Evolutionary conservation across 2,113 vertebrate genomes (phyloP).

Genomic region (Tricholaema leucomelas): DNA sequence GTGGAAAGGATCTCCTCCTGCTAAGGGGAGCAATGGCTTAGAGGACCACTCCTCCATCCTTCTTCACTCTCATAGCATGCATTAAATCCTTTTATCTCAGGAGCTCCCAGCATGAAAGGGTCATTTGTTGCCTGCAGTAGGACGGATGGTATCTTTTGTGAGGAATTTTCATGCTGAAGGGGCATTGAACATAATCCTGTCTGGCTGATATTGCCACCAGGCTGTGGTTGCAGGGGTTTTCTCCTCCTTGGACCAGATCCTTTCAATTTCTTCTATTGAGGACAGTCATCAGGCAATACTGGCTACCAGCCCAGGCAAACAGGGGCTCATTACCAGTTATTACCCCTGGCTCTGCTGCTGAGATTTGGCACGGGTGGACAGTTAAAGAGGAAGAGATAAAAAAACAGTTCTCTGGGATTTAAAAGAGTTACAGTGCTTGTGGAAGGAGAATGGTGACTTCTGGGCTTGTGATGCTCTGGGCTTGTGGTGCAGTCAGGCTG

Average conservation of each 20-base stretch:
- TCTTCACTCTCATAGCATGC: background rate
- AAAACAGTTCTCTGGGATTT: background rate
- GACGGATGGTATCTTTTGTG: conserved; percentile 14
- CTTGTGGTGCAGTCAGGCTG: background rate
- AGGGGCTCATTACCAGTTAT: background rate
- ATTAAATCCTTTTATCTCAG: background rate
- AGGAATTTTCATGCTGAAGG: conserved; percentile 5
- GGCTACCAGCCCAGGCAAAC: conserved; percentile 23
- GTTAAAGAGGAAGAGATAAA: background rate
- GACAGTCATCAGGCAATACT: background rate
- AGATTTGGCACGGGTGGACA: background rate
- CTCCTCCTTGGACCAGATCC: background rate
- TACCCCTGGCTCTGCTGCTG: background rate
- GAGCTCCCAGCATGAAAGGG: background rate
- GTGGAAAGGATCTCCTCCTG: background rate
- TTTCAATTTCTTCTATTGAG: background rate
- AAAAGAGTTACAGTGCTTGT: accelerated
- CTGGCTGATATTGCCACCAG: background rate
- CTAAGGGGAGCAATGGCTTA: background rate
- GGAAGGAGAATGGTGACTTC: background rate
- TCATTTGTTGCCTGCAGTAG: background rate
- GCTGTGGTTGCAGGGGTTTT: background rate
- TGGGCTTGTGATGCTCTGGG: background rate
- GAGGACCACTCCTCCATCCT: background rate
- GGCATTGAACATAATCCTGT: background rate